Evolutionary conservation across 2,888 invertebrate species (phyloP).

Genomic region (Rhingia campestris): DNA sequence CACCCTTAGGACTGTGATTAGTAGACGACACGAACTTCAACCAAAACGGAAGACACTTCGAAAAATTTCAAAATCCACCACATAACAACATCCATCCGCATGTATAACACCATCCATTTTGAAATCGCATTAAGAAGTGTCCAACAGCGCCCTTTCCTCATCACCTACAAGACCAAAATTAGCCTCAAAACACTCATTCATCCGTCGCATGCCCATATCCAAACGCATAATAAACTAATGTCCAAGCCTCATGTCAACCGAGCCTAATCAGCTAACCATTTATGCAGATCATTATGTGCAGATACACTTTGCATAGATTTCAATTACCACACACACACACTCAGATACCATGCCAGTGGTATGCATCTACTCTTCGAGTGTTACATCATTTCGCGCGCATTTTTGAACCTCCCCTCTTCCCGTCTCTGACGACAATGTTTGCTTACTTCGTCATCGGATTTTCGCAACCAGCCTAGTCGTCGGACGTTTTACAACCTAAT

Average conservation of each 20-base stretch:
- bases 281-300: conserved; percentile 60
- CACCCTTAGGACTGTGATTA: too few relatives aligned
- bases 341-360: background rate
- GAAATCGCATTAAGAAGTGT: conserved; percentile 18
- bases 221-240: conserved; percentile 34
- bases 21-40: too few relatives aligned
- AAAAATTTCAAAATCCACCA: conserved; percentile 18
- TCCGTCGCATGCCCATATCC: conserved; percentile 11
- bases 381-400: conserved; percentile 49
- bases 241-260: conserved; percentile 35
- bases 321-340: conserved; percentile 11
- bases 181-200: conserved; percentile 26
- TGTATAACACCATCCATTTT: conserved; percentile 14
- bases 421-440: conserved; percentile 11
- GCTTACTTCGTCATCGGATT: conserved; percentile 1
- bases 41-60: too few relatives aligned
- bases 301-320: conserved; percentile 36
- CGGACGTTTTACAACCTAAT: conserved; percentile 56
- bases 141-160: conserved; percentile 24
- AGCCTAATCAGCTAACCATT: conserved; percentile 36
- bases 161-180: conserved; percentile 8
- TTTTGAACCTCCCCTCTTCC: conserved; percentile 5
- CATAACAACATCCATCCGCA: conserved; percentile 9
- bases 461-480: conserved; percentile 16
- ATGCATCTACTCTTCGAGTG: background rate